Conservation (phyloP, 2,113 vertebrate genomes). For the Osmerus mordax region DNA sequence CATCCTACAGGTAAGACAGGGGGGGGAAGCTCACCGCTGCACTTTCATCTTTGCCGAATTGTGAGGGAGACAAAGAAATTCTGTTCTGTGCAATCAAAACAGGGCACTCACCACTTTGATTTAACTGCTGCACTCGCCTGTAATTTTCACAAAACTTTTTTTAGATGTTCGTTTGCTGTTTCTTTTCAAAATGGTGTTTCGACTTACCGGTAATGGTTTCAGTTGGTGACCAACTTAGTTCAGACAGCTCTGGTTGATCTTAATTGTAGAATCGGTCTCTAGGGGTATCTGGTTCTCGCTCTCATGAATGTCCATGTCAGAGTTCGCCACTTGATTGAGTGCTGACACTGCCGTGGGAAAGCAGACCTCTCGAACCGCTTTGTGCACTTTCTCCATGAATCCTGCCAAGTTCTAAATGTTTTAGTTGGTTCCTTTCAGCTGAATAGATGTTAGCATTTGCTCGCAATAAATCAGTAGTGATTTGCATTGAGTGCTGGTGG, state of each 20-base stretch:
- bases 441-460: slow-evolving; percentile 40
- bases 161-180: background rate
- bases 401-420: slow-evolving; percentile 61
- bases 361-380: slow-evolving; percentile 56
- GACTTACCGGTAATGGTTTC: background rate
- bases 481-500: background rate
- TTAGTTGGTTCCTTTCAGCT: slow-evolving; percentile 50
- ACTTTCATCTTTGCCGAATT: background rate
- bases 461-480: slow-evolving; percentile 38
- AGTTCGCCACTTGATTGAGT: slow-evolving; percentile 58
- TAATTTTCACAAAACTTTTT: background rate
- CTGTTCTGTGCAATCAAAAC: background rate
- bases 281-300: slow-evolving; percentile 26
- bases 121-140: background rate
- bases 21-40: slow-evolving; percentile 16
- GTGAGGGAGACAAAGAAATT: slow-evolving; percentile 4
- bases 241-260: slow-evolving; percentile 12
- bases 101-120: background rate
- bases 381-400: slow-evolving; percentile 56
- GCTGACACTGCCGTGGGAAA: slow-evolving; percentile 72
- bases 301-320: slow-evolving; percentile 44
- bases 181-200: background rate
- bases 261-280: slow-evolving; percentile 39
- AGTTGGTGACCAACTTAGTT: background rate
- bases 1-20: slow-evolving; percentile 66